Percentiles rank a stretch among this genome's conserved stretches.
Evolutionary conservation across 2,113 vertebrate genomes (phyloP).

Genomic region (Speoplatyrhinus poulsoni): DNA sequence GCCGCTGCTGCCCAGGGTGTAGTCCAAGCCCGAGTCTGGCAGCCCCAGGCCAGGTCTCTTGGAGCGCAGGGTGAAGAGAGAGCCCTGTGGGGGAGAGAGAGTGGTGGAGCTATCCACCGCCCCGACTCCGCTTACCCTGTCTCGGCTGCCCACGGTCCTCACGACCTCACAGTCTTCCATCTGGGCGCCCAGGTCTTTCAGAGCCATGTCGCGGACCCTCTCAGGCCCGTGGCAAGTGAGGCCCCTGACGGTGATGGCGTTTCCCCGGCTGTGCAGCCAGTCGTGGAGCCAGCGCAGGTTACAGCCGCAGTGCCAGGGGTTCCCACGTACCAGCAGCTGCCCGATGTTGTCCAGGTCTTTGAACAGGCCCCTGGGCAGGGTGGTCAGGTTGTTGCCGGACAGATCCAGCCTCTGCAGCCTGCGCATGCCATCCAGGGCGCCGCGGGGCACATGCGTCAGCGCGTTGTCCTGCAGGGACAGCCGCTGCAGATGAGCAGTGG

Average conservation of each 20-base stretch:
- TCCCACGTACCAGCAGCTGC: conserved; percentile 87
- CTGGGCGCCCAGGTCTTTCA: conserved; percentile 84
- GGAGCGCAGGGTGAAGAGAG: conserved; percentile 87
- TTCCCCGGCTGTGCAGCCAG: conserved; percentile 85
- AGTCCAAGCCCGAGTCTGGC: conserved; percentile 84
- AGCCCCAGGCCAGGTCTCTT: conserved; percentile 83
- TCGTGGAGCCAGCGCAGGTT: conserved; percentile 90
- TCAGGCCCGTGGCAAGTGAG: conserved; percentile 90
- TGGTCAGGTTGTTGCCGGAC: conserved; percentile 93
- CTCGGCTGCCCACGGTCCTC: conserved; percentile 65
- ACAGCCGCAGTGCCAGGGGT: conserved; percentile 96
- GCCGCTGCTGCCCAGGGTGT: conserved; percentile 82
- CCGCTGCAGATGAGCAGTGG: conserved; percentile 82
- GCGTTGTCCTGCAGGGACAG: conserved; percentile 92
- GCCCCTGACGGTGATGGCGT: conserved; percentile 86
- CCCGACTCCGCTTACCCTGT: conserved; percentile 57
- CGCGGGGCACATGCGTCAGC: conserved; percentile 87
- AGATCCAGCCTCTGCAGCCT: conserved; percentile 86
- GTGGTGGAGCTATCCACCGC: conserved; percentile 77
- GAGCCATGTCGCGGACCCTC: conserved; percentile 83
- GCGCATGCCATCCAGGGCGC: conserved; percentile 84
- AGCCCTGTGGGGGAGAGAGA: conserved; percentile 85
- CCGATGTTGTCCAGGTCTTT: conserved; percentile 86
- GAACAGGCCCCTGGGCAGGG: conserved; percentile 87
- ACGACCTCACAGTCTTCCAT: conserved; percentile 89